Evolutionary conservation across 2,888 invertebrate species (phyloP), one percentile per base, ranked within the genome.

Genomic region (Cerastis rubricosa): DNA sequence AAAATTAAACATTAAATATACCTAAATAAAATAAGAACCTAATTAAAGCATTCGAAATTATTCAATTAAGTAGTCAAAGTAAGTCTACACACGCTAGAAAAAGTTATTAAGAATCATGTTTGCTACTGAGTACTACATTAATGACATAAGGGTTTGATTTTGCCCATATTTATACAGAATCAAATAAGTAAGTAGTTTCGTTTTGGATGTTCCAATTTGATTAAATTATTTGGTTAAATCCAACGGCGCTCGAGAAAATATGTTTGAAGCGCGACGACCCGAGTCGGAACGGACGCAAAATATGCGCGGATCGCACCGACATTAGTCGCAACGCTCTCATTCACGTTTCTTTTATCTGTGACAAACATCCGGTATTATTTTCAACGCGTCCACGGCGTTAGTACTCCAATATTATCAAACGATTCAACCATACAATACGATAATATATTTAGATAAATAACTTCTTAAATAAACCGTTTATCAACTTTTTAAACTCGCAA

Each of bases 281-380:
- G 69, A 79, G 61, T 72, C 76, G 70, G 4, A 85, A 78, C 78
- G 81, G 73, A 85, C 87, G 88, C 86, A 87, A 89, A 90, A 89
- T 88, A 90, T 90, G 86, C 85, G 86, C 87, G 85, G 87, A 87
- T 88, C 87, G 86, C 78, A 83, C 75, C 79, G 72, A 85, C 86
- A 78, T 87, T 83, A 85, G 82, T 80, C 83, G 87, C 85, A 88
- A 86, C 90, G 91, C 85, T 90, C 91, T 91, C 92, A 92, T 92
- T 93, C 92, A 94, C 88, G 92, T 91, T 92, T 91, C 91, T 92
- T 94, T 95, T 95, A 95, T 95, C 95, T 94, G 91, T 91, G 91
- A 91, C 92, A 93, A 94, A 94, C 95, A 95, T 95, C 95, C 95
- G 95, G 95, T 92, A 93, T 93, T 92, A 93, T 92, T 93, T 93